Base-by-base conservation (phyloP, 2,113 vertebrate species). In the Orycteropus afer region DNA sequence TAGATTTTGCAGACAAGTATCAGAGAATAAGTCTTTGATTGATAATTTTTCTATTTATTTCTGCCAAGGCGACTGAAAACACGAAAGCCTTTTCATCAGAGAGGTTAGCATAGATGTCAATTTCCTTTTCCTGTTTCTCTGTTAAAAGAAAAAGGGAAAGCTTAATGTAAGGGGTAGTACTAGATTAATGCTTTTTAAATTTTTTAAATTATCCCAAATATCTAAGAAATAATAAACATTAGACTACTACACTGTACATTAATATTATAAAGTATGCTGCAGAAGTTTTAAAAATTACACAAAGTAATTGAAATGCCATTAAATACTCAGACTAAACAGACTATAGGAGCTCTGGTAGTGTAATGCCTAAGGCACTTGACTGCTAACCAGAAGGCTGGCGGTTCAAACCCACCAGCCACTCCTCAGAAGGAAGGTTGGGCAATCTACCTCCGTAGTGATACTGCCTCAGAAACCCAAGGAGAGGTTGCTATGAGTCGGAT, bases 11-110 rank as follows among this genome's bases (percentile, higher is more conserved):
- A 97, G 90, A 86, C 87, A 94, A 95, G 59, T 67, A 91, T 98
- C 98, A 99, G 79, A 99, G 98, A 97, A 99, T 99, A 94, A 99
- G 99, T 98, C 99, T 99, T 93, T 99, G 99, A 96, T 99, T 99
- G 98, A 99, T 99, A 97, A 99, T 99, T 99, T 99, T 99, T 96
- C 99, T 99, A 98, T 99, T 99, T 98, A 99, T 99, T 98, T 99
- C 99, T 83, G 99, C 99, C 98, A 99, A 98, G 78, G 99, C 99
- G 97, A 99, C 99, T 32, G 99, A 99, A 98, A 99, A 99, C 95
- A 99, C 99, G 90, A 99, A 99, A 77, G 99, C 99, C 97, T 99
- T 99, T 98, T 99, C 99, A 90, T 99, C 99, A 59, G 99, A 99
- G 83, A 99, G 99, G 96, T 99, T 99, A 96, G 99, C 99, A 90